Conservation (phyloP, 2,113 vertebrate genomes). For the Atractosteus spatula region DNA sequence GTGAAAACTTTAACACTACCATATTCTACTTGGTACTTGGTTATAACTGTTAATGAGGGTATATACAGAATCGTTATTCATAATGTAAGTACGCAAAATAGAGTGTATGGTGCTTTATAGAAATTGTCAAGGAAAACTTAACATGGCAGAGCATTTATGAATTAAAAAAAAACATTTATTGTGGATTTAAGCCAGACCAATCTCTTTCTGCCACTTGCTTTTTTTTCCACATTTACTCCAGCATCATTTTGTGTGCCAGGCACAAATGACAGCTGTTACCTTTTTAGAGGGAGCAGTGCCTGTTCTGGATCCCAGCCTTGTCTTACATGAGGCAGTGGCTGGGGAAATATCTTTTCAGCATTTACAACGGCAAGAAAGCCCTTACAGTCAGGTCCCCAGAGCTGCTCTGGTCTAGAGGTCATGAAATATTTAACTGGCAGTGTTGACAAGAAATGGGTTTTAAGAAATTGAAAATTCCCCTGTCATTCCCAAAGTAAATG, state of each 20-base stretch:
- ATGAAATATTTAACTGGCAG: constrained; percentile 82
- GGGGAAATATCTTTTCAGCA: constrained; percentile 64
- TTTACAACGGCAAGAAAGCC: constrained; percentile 63
- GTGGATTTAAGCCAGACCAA: constrained; percentile 25
- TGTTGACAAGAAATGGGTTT: constrained; percentile 85
- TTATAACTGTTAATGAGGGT: constrained; percentile 37
- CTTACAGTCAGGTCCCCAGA: constrained; percentile 64
- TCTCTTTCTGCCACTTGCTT: constrained; percentile 7
- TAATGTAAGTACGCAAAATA: constrained; percentile 35
- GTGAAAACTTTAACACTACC: constrained; percentile 38
- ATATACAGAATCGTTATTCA: constrained; percentile 42
- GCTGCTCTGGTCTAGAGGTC: constrained; percentile 63
- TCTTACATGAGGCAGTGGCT: constrained; percentile 56
- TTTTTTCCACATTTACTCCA: constrained; percentile 18
- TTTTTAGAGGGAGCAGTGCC: constrained; percentile 27
- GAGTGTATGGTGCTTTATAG: constrained; percentile 28
- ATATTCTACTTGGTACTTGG: constrained; percentile 39
- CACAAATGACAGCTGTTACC: constrained; percentile 34
- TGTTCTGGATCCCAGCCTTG: constrained; percentile 39
- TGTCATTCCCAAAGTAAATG: constrained; percentile 71
- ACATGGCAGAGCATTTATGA: neutral
- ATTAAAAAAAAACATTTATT: neutral
- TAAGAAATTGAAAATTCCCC: constrained; percentile 76
- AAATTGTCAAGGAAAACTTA: constrained; percentile 22
- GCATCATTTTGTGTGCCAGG: constrained; percentile 20